phyloP scores from a whole-genome alignment of 2,797 vertebrate genomes.

The Tapirus indicus region DNA sequence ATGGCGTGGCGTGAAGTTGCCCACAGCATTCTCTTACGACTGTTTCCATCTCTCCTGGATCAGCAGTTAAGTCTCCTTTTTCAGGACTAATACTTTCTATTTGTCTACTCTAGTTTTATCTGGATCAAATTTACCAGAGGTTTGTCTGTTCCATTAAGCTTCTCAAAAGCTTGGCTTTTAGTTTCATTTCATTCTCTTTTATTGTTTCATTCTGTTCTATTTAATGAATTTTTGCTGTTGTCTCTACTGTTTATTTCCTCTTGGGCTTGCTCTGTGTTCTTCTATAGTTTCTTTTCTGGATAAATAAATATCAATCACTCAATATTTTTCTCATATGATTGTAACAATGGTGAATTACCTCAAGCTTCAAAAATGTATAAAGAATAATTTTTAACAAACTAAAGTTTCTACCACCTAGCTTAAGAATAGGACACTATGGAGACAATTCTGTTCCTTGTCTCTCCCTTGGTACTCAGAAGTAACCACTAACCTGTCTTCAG shows the following conservation, averaged over 20 bases:
- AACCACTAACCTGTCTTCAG: background rate
- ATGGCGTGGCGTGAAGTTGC: background rate
- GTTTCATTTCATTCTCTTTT: background rate
- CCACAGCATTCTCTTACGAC: background rate
- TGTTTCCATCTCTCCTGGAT: background rate
- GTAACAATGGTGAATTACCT: background rate
- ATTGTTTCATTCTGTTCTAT: background rate
- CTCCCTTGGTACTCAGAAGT: background rate
- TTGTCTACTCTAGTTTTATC: background rate
- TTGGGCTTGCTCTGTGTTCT: background rate
- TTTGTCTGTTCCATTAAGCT: background rate
- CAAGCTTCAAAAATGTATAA: background rate
- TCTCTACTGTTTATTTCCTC: background rate
- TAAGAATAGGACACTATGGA: background rate
- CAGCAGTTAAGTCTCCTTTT: background rate
- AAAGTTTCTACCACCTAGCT: background rate
- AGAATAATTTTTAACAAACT: background rate
- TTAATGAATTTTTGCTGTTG: background rate
- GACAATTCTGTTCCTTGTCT: background rate
- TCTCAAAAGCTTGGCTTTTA: slow-evolving; percentile 22
- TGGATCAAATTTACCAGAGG: background rate
- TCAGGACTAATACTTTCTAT: background rate
- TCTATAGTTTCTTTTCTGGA: background rate
- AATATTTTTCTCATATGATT: background rate
- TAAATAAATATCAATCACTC: slow-evolving; percentile 27